These are phyloP conservation scores for Leptonema lineaticorne DNA, from an alignment of 1,140 invertebrate genomes.

Conservation along the genomic window DNA sequence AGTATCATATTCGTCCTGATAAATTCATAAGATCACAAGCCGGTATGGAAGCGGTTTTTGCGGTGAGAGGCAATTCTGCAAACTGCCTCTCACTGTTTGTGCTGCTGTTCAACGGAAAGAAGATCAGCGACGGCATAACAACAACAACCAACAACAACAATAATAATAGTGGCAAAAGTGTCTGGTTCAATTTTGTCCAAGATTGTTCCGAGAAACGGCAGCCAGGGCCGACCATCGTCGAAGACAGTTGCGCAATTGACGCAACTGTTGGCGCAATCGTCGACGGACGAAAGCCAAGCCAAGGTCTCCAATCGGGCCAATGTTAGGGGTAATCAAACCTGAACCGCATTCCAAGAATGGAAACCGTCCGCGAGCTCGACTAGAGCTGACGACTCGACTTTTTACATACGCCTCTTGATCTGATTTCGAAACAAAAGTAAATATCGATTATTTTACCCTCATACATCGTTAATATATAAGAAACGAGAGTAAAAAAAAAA, in stretches of 20 bases:
- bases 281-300: neutral
- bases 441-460: neutral
- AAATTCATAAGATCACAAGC: too few relatives aligned
- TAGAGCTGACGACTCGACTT: neutral
- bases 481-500: neutral
- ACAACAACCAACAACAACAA: neutral
- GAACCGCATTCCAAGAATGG: neutral
- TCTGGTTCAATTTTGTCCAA: neutral
- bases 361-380: neutral
- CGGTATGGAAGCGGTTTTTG: neutral
- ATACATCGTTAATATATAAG: neutral
- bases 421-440: neutral
- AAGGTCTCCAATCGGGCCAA: neutral
- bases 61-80: neutral
- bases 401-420: neutral
- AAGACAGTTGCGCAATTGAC: neutral
- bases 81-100: neutral
- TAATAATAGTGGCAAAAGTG: neutral
- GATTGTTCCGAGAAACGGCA: conserved; percentile 8
- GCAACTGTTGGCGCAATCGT: neutral
- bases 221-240: neutral
- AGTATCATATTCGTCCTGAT: too few relatives aligned
- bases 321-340: neutral
- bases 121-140: too few relatives aligned
- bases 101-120: too few relatives aligned